phyloP scores from a whole-genome alignment of 1,140 invertebrate species.

The Tetragnatha versicolor region DNA sequence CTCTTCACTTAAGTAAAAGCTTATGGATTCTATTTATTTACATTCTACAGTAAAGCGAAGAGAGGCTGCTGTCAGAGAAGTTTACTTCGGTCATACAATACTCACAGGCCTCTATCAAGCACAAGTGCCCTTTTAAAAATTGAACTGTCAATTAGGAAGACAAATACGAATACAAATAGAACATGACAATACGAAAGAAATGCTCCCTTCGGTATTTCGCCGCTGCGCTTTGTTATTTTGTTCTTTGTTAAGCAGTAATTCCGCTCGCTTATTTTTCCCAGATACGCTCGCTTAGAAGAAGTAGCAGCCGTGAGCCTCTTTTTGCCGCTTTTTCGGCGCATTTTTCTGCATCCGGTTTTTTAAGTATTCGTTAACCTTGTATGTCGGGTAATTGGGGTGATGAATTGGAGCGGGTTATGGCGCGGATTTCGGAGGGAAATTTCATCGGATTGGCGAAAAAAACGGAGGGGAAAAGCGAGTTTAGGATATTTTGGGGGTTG shows the following conservation, averaged over 20 bases:
- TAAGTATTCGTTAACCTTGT: too few relatives aligned
- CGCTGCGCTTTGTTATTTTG: slow-evolving; percentile 14
- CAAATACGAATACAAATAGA: slow-evolving; percentile 49
- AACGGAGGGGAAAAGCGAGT: too few relatives aligned
- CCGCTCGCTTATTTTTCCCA: slow-evolving; percentile 8
- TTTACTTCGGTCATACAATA: slow-evolving; percentile 46
- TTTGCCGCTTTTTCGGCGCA: too few relatives aligned
- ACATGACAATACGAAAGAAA: slow-evolving; percentile 51
- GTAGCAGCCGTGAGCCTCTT: too few relatives aligned
- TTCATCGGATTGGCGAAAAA: too few relatives aligned
- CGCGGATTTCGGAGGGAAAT: too few relatives aligned
- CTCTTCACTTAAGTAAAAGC: slow-evolving; percentile 44
- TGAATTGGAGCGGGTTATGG: too few relatives aligned
- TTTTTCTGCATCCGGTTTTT: too few relatives aligned
- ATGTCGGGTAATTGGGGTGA: too few relatives aligned
- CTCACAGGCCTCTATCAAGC: slow-evolving; percentile 15
- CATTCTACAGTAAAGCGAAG: slow-evolving; percentile 29
- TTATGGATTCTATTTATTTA: slow-evolving; percentile 47
- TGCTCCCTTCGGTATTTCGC: slow-evolving; percentile 15
- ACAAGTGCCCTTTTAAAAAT: slow-evolving; percentile 52
- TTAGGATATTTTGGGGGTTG: too few relatives aligned
- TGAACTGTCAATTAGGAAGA: slow-evolving; percentile 52
- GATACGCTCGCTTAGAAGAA: too few relatives aligned
- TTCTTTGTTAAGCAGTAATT: slow-evolving; percentile 25
- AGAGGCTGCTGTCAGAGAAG: slow-evolving; percentile 32